Evolutionary conservation across 2,888 invertebrate species (phyloP).

Genomic region (Galerucella calmariensis): DNA sequence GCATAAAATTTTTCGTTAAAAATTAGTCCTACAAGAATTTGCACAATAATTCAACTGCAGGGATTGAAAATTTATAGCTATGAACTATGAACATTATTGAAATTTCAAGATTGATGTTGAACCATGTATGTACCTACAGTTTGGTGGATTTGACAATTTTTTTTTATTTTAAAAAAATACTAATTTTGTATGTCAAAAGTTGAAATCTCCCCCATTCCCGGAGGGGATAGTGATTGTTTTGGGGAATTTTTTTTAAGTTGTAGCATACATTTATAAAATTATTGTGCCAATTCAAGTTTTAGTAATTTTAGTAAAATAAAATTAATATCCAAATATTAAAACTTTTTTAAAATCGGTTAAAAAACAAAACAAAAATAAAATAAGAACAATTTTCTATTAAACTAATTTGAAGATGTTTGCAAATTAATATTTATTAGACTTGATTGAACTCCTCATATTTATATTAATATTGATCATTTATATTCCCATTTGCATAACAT

Average conservation of each 20-base stretch:
- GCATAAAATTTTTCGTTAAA: slow-evolving; percentile 35
- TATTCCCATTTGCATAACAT: too few species aligned
- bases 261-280: slow-evolving; percentile 1
- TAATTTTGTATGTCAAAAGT: too few species aligned
- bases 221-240: too few species aligned
- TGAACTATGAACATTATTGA: too few species aligned
- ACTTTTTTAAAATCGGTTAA: slow-evolving; percentile 38
- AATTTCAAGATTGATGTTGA: too few species aligned
- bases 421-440: slow-evolving; percentile 6
- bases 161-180: too few species aligned
- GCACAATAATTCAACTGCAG: slow-evolving; percentile 24
- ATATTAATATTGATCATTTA: too few species aligned
- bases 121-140: too few species aligned
- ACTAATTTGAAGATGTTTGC: slow-evolving; percentile 16
- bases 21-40: slow-evolving; percentile 23
- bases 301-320: slow-evolving; percentile 34
- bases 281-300: slow-evolving; percentile 25
- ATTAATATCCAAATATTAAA: slow-evolving; percentile 38
- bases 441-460: background rate
- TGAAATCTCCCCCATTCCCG: too few species aligned
- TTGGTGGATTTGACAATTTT: too few species aligned
- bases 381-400: slow-evolving; percentile 26
- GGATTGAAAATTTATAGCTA: too few species aligned
- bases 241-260: background rate
- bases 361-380: slow-evolving; percentile 35